phyloP scores from a whole-genome alignment of 2,797 vertebrate genomes.

The Knipowitschia caucasica region DNA sequence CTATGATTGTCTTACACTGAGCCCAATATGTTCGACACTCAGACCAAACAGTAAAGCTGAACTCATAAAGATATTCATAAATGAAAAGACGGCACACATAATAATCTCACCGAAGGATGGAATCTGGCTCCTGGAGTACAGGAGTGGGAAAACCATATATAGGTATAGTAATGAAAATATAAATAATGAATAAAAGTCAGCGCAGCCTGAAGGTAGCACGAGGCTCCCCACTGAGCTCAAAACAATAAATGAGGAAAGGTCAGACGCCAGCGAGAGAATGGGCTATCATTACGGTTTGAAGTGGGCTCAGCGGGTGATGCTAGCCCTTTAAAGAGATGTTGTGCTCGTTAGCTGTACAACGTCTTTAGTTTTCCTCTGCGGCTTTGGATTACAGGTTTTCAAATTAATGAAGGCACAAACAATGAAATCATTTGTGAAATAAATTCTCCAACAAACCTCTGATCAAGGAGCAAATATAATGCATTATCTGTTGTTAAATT shows the following conservation, averaged over 20 bases:
- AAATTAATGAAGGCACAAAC: neutral
- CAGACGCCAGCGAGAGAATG: conserved; percentile 9
- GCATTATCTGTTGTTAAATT: no score
- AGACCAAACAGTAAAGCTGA: no score
- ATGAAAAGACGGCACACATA: no score
- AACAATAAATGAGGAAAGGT: conserved; percentile 32
- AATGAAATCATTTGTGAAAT: neutral
- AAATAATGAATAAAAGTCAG: neutral
- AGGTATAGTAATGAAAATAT: neutral
- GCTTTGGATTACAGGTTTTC: neutral
- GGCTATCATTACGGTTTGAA: conserved; percentile 3
- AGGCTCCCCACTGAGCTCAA: conserved; percentile 19
- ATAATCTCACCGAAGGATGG: no score
- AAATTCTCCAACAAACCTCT: no score
- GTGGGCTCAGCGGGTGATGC: neutral
- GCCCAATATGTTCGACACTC: no score
- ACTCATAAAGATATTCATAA: no score
- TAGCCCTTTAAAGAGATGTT: neutral
- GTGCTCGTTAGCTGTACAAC: neutral
- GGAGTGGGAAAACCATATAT: no score
- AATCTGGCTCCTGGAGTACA: no score
- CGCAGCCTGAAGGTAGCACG: conserved; percentile 15
- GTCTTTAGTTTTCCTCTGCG: neutral
- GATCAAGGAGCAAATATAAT: no score
- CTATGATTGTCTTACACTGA: no score